Conservation (phyloP, 2,888 invertebrate genomes). For the Nomada flava region DNA sequence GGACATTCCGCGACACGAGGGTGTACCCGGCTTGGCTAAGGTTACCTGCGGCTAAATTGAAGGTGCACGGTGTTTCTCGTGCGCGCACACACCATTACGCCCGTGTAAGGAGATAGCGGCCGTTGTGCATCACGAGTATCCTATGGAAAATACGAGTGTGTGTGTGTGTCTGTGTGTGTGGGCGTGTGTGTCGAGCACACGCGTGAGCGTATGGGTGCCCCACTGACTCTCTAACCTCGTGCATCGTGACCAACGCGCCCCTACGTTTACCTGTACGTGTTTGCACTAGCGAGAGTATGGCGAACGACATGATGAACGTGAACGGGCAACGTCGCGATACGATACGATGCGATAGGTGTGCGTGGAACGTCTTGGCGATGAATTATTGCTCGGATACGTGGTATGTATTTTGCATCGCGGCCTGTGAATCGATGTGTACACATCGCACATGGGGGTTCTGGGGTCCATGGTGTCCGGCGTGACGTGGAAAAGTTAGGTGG, state of each 20-base stretch:
- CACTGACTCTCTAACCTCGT: conserved; percentile 76
- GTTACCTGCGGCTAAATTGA: conserved; percentile 50
- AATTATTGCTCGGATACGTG: neutral
- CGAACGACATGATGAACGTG: neutral
- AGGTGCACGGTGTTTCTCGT: conserved; percentile 30
- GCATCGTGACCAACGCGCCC: conserved; percentile 65
- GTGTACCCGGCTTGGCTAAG: conserved; percentile 17
- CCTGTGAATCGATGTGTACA: too few species aligned
- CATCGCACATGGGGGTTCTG: too few species aligned
- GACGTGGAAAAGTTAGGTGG: too few species aligned
- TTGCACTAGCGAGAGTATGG: neutral
- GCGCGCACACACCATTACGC: conserved; percentile 26
- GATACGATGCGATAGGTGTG: conserved; percentile 2
- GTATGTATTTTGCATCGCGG: too few species aligned
- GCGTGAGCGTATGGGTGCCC: conserved; percentile 63
- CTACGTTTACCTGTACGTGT: conserved; percentile 9
- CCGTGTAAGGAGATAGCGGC: conserved; percentile 19
- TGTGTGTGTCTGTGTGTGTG: too few species aligned
- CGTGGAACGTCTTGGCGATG: neutral
- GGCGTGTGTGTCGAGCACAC: neutral
- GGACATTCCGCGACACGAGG: conserved; percentile 36
- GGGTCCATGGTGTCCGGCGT: too few species aligned
- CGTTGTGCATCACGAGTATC: conserved; percentile 37
- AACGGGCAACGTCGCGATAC: neutral
- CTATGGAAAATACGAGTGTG: neutral